Percentiles rank a stretch among this genome's conserved stretches.
Evolutionary conservation across 2,888 invertebrate genomes (phyloP).

Genomic region (Xylota sylvarum): DNA sequence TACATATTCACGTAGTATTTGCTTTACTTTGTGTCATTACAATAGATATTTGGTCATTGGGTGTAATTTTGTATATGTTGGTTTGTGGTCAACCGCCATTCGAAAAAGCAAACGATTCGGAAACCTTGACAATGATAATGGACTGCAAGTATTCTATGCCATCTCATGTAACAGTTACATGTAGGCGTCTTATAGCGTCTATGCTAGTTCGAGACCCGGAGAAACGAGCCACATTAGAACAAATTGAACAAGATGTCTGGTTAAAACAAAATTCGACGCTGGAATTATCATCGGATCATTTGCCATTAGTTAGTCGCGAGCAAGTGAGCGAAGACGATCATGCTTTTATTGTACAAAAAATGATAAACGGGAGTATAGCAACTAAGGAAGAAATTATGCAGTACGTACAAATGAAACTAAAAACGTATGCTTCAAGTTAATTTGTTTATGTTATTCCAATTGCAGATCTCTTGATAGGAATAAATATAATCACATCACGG

Average conservation of each 20-base stretch:
- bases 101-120: constrained; percentile 99
- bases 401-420: constrained; percentile 85
- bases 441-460: constrained; percentile 64
- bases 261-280: constrained; percentile 85
- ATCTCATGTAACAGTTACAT: constrained; percentile 92
- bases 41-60: constrained; percentile 98
- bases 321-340: constrained; percentile 97
- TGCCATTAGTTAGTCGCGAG: constrained; percentile 95
- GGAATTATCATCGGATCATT: constrained; percentile 86
- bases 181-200: constrained; percentile 94
- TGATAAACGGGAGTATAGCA: constrained; percentile 98
- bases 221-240: constrained; percentile 93
- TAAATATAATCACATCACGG: constrained; percentile 99
- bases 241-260: constrained; percentile 96
- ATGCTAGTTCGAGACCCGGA: constrained; percentile 98
- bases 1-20: not conserved
- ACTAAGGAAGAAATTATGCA: constrained; percentile 97
- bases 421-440: constrained; percentile 5
- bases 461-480: constrained; percentile 95
- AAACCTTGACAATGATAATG: constrained; percentile 99
- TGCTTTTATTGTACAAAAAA: constrained; percentile 95
- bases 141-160: constrained; percentile 99
- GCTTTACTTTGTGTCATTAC: constrained; percentile 8
- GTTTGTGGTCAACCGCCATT: constrained; percentile 99
- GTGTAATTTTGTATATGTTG: constrained; percentile 99